phyloP scores from a whole-genome alignment of 2,888 invertebrate genomes.

The Plagodis dolabraria region DNA sequence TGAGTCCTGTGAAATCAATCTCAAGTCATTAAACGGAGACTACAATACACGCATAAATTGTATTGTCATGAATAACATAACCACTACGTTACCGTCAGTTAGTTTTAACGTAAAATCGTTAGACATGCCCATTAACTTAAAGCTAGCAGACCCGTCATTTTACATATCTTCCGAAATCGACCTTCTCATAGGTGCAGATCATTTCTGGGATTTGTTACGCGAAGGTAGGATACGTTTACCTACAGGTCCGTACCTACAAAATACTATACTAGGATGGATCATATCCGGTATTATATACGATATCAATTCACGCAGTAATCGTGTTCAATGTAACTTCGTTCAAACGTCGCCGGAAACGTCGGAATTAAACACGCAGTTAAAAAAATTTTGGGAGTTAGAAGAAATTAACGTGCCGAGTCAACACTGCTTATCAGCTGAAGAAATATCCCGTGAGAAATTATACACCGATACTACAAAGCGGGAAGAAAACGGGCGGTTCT shows the following conservation, averaged over 20 bases:
- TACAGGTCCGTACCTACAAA: conserved; percentile 3
- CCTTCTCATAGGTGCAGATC: not conserved
- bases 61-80: not conserved
- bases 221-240: not conserved
- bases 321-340: conserved; percentile 1
- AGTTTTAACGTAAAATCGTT: not conserved
- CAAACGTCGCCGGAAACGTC: conserved; percentile 1
- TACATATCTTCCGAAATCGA: not conserved
- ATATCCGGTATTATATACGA: conserved; percentile 1
- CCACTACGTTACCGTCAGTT: not conserved
- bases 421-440: not conserved
- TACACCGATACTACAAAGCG: not conserved
- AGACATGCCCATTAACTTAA: not conserved
- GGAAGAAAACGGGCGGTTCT: not conserved
- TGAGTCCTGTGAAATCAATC: not conserved
- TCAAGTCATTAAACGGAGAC: not conserved
- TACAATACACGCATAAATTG: not conserved
- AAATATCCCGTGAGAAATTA: not conserved
- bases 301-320: too few species aligned
- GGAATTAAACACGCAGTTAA: not conserved
- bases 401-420: not conserved
- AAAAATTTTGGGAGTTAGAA: conserved; percentile 2
- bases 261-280: conserved; percentile 7
- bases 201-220: conserved; percentile 4
- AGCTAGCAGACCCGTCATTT: conserved; percentile 3